Evolutionary conservation across 2,113 vertebrate species (phyloP).

Genomic region (Uria aalge): DNA sequence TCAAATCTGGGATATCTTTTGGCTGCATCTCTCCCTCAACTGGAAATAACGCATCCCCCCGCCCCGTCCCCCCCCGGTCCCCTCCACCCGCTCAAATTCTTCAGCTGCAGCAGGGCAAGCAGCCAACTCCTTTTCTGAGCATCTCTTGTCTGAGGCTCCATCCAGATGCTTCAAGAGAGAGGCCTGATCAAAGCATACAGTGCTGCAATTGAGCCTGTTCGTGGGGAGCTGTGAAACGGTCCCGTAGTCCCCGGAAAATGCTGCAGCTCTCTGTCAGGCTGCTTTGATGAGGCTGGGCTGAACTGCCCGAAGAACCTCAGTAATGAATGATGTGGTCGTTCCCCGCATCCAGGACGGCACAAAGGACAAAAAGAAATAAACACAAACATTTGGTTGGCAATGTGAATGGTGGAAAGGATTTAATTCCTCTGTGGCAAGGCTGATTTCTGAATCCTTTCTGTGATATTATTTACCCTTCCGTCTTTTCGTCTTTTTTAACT

Average conservation of each 20-base stretch:
- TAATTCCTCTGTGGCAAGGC: neutral
- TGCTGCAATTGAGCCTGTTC: slow-evolving; percentile 39
- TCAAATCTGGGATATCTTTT: neutral
- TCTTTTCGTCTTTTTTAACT: neutral
- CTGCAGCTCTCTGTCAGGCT: slow-evolving; percentile 28
- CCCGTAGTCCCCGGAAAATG: slow-evolving; percentile 27
- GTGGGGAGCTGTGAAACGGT: slow-evolving; percentile 49
- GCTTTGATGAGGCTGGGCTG: neutral
- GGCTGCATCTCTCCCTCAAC: neutral
- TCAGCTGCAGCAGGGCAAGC: slow-evolving; percentile 34
- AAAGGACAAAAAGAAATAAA: neutral
- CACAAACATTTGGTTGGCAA: neutral
- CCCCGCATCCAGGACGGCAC: neutral
- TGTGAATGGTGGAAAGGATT: neutral
- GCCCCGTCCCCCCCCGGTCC: too few relatives aligned
- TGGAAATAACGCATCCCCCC: neutral
- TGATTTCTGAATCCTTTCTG: neutral
- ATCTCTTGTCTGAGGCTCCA: slow-evolving; percentile 63
- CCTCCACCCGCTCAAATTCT: neutral
- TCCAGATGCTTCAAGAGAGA: slow-evolving; percentile 56
- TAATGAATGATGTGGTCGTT: neutral
- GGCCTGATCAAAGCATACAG: slow-evolving; percentile 67
- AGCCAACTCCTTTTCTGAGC: slow-evolving; percentile 72
- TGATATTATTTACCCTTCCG: neutral
- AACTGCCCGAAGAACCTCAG: neutral